These are phyloP conservation scores for Scaptomyza polygonia DNA, from an alignment of 2,888 invertebrate genomes.

Conservation along the genomic window DNA sequence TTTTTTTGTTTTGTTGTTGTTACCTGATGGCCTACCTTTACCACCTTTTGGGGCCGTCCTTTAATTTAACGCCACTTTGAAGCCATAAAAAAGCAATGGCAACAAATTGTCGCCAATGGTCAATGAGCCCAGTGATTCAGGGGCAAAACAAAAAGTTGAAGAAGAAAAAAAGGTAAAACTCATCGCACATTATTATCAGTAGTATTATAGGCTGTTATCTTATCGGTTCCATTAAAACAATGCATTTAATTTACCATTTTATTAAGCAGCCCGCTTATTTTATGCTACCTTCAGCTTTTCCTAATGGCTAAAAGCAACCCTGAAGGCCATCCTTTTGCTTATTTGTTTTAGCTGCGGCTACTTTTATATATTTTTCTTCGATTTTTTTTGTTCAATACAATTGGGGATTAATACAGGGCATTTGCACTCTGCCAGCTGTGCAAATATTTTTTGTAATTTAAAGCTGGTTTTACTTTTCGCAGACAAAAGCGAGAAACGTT, in stretches of 20 bases:
- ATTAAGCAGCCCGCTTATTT: conserved; percentile 55
- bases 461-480: conserved; percentile 34
- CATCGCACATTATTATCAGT: conserved; percentile 54
- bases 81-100: conserved; percentile 55
- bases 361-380: conserved; percentile 17
- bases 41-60: conserved; percentile 22
- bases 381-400: conserved; percentile 30
- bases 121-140: conserved; percentile 17
- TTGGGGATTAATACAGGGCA: conserved; percentile 26
- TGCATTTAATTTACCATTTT: conserved; percentile 69
- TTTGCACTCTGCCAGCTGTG: conserved; percentile 37
- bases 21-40: too few species aligned
- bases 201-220: conserved; percentile 64
- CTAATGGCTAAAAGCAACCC: conserved; percentile 57
- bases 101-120: conserved; percentile 71
- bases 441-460: conserved; percentile 35
- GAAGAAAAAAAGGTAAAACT: conserved; percentile 47
- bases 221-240: conserved; percentile 28
- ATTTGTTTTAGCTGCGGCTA: neutral
- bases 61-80: conserved; percentile 77
- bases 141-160: neutral
- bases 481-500: neutral
- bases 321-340: conserved; percentile 33
- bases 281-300: conserved; percentile 10
- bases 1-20: neutral